Evolutionary conservation across 2,888 invertebrate genomes (phyloP).

Genomic region (Entomobrya proxima): DNA sequence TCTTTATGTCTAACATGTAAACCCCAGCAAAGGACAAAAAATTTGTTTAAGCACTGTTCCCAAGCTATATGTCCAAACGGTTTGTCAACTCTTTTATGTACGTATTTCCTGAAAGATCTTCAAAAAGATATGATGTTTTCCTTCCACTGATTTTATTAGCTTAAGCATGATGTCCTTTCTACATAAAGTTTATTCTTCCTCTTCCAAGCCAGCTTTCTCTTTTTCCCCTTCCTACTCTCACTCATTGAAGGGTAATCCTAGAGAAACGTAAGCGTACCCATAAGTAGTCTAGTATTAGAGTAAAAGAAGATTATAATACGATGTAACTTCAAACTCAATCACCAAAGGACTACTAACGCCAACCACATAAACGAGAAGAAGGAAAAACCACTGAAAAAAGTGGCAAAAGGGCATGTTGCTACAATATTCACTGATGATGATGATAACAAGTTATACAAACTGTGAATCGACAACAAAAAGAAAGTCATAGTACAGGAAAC

Average conservation of each 20-base stretch:
- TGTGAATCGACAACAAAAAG: not conserved
- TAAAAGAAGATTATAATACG: not conserved
- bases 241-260: not conserved
- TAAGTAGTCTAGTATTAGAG: too few relatives aligned
- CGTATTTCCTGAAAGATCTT: not conserved
- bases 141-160: constrained; percentile 50
- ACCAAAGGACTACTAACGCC: not conserved
- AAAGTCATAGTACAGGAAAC: not conserved
- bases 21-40: not conserved
- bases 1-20: not conserved
- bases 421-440: not conserved
- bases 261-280: not conserved
- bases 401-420: not conserved
- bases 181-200: too few relatives aligned
- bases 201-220: too few relatives aligned
- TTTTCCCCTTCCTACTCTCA: not conserved
- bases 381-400: not conserved
- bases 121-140: constrained; percentile 25
- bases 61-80: not conserved
- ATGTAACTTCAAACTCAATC: not conserved
- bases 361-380: not conserved
- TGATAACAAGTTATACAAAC: constrained; percentile 35
- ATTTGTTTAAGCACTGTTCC: not conserved
- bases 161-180: constrained; percentile 48
- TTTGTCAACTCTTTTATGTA: constrained; percentile 13